These are phyloP conservation scores for Syngnathus scovelli DNA, from an alignment of 2,113 vertebrate species.

Conservation along the genomic window DNA sequence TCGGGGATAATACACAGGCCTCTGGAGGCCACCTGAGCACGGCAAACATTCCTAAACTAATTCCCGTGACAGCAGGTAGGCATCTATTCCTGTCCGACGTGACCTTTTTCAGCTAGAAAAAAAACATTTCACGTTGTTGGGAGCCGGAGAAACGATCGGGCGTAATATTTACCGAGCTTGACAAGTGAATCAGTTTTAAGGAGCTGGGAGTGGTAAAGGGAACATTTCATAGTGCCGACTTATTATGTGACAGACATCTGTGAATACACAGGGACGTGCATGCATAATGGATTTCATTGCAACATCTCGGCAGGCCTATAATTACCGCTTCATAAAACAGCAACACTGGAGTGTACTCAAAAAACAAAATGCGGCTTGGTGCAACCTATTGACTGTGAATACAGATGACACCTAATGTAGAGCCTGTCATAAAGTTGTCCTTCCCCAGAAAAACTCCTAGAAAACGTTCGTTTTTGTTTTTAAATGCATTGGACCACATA, in stretches of 20 bases:
- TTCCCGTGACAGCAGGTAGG: slow-evolving; percentile 35
- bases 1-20: slow-evolving; percentile 5
- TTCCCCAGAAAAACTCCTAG: too few relatives aligned
- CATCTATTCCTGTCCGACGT: slow-evolving; percentile 24
- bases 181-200: slow-evolving; percentile 56
- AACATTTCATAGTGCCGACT: slow-evolving; percentile 53
- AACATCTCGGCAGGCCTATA: background rate
- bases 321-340: background rate
- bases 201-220: slow-evolving; percentile 31
- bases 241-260: slow-evolving; percentile 60
- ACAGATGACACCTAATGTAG: background rate
- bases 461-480: too few relatives aligned
- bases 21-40: slow-evolving; percentile 27
- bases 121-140: slow-evolving; percentile 26
- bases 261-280: slow-evolving; percentile 58
- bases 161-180: slow-evolving; percentile 25
- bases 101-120: slow-evolving; percentile 30
- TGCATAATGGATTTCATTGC: slow-evolving; percentile 55
- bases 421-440: too few relatives aligned
- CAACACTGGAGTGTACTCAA: background rate
- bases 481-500: too few relatives aligned
- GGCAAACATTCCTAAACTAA: slow-evolving; percentile 31
- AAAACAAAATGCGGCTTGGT: background rate
- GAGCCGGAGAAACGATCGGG: slow-evolving; percentile 17
- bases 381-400: background rate